Evolutionary conservation across 2,797 vertebrate species (phyloP), one percentile per base, ranked within the genome.

Genomic region (Salarias fasciatus): DNA sequence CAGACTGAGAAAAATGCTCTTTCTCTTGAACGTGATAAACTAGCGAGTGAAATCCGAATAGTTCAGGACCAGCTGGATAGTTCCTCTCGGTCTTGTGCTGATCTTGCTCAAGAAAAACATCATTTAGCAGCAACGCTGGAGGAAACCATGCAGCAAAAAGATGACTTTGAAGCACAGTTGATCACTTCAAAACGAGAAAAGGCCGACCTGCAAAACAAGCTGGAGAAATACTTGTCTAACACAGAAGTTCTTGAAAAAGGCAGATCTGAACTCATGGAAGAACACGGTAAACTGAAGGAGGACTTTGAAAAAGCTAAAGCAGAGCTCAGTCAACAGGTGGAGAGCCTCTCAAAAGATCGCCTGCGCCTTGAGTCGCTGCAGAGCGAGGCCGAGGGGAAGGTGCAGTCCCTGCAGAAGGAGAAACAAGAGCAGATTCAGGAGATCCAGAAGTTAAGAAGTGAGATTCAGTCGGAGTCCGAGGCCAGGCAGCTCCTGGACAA

Each of bases 41-140:
- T 96, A 11, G 85, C 80, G 0, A 42, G 69, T 45, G 90, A 89
- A 2, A 52, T 92, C 1, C 86, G 89, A 40, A 69, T 64, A 18
- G 66, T 91, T 40, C 93, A 91, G 69, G 88, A 81, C 8, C 92
- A 94, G 8, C 79, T 97, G 29, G 89, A 89, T 2, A 84, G 86
- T 64, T 91, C 49, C 11, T 74, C 69, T 11, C 81, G 59, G 77
- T 83, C 89, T 33, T 94, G 90, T 71, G 75, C 85, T 7, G 86
- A 90, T 2, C 85, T 95, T 5, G 42, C 36, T 5, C 75, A 88
- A 72, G 90, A 87, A 54, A 94, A 92, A 50, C 62, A 71, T 8
- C 73, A 89, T 42, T 86, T 98, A 55, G 86, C 86, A 4, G 13
- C 57, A 15, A 63, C 85, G 61, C 71, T 98, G 5, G 88, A 94